phyloP scores from a whole-genome alignment of 2,797 vertebrate genomes.

The Cuculus canorus region DNA sequence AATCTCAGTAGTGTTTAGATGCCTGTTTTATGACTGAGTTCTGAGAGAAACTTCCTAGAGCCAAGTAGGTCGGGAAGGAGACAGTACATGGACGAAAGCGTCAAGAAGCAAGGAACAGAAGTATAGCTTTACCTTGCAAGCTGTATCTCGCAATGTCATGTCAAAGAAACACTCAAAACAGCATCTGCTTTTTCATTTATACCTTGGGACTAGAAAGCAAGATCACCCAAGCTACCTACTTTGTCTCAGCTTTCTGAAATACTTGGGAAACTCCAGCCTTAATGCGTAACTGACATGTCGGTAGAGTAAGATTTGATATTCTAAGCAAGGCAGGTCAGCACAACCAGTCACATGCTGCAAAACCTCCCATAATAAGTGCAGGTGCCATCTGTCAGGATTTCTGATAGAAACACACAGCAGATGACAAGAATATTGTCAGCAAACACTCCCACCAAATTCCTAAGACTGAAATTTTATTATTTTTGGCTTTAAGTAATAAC shows the following conservation, averaged over 20 bases:
- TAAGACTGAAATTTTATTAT: neutral
- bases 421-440: neutral
- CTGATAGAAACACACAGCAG: neutral
- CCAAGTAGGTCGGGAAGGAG: neutral
- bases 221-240: neutral
- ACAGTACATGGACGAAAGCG: neutral
- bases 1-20: neutral
- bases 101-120: neutral
- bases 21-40: neutral
- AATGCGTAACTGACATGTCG: accelerated
- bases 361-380: accelerated
- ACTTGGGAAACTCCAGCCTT: neutral
- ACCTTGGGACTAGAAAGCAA: neutral
- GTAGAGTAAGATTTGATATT: neutral
- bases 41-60: neutral
- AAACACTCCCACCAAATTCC: neutral
- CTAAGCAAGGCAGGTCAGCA: neutral
- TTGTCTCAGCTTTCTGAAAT: neutral
- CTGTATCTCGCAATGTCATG: neutral
- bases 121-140: neutral
- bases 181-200: neutral
- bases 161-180: neutral
- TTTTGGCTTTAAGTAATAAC: neutral
- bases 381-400: neutral
- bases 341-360: neutral